Evolutionary conservation across 2,113 vertebrate species (phyloP), one percentile per base, ranked within the genome.

Genomic region (Morphnarchus princeps): DNA sequence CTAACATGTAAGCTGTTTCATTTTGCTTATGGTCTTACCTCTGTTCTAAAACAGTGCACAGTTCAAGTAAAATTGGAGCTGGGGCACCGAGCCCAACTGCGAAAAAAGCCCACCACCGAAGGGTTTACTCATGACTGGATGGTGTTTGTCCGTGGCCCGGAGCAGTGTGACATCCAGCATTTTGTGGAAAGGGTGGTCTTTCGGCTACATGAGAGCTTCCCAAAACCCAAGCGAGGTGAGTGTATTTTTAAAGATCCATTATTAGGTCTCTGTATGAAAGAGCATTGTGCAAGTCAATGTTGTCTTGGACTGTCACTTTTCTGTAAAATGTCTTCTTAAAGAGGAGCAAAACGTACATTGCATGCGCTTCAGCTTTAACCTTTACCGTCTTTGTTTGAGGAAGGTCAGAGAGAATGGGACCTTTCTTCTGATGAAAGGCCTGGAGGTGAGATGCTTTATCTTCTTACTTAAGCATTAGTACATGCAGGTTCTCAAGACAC

Each of bases 91-190:
- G 99, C 99, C 95, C 99, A 99, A 91, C 98, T 99, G 69, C 98
- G 99, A 94, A 99, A 99, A 98, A 99, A 99, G 95, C 99, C 99
- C 52, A 99, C 99, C 43, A 99, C 99, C 0, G 99, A 99, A 65
- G 99, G 99, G 25, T 99, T 99, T 96, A 99, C 99, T 74, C 99
- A 99, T 10, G 99, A 99, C 98, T 99, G 99, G 99, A 99, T 99
- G 99, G 99, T 99, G 96, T 99, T 99, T 45, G 99, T 99, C 54
- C 99, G 99, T 3, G 99, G 99, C 71, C 99, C 99, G 0, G 99
- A 99, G 97, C 99, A 99, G 40, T 99, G 99, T 16, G 99, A 99
- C 97, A 99, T 99, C 97, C 99, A 99, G 98, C 99, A 99, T 97
- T 99, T 99, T 92, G 99, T 99, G 98, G 99, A 99, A 89, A 99